These are phyloP conservation scores for Dreissena polymorpha DNA, from an alignment of 1,140 invertebrate genomes.

Conservation along the genomic window DNA sequence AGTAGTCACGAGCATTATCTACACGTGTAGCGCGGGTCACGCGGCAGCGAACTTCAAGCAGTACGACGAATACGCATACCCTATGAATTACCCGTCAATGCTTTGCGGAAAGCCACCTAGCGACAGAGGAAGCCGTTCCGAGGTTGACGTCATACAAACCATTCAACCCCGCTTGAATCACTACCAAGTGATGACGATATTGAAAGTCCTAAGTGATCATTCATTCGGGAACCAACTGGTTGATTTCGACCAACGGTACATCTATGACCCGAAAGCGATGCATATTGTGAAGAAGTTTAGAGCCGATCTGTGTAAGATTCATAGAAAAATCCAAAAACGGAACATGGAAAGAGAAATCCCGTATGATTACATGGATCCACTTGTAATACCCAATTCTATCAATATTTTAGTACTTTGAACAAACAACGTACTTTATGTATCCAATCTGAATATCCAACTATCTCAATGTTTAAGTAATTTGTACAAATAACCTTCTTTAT, in stretches of 20 bases:
- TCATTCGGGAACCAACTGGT: slow-evolving; percentile 75
- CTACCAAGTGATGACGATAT: slow-evolving; percentile 77
- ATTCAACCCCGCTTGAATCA: slow-evolving; percentile 75
- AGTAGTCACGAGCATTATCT: slow-evolving; percentile 76
- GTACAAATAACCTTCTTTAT: no score
- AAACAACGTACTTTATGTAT: no score
- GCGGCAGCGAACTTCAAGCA: slow-evolving; percentile 79
- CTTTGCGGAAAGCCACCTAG: slow-evolving; percentile 74
- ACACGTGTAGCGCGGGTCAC: slow-evolving; percentile 79
- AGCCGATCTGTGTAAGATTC: slow-evolving; percentile 23
- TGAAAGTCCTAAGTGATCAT: slow-evolving; percentile 75
- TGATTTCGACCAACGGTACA: slow-evolving; percentile 78
- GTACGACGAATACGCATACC: slow-evolving; percentile 77
- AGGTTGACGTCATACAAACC: slow-evolving; percentile 71
- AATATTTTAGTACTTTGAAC: slow-evolving; percentile 3
- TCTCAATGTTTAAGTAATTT: no score
- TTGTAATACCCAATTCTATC: slow-evolving; percentile 29
- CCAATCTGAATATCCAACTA: no score
- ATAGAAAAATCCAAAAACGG: slow-evolving; percentile 11
- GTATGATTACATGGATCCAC: slow-evolving; percentile 26
- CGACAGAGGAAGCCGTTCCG: slow-evolving; percentile 65
- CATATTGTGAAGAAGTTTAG: slow-evolving; percentile 65
- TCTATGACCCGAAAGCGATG: slow-evolving; percentile 75
- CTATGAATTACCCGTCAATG: slow-evolving; percentile 79
- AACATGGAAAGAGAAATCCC: slow-evolving; percentile 23